Base-by-base conservation (phyloP, 2,888 invertebrate genomes). In the Agonopterix alstromeriana region DNA sequence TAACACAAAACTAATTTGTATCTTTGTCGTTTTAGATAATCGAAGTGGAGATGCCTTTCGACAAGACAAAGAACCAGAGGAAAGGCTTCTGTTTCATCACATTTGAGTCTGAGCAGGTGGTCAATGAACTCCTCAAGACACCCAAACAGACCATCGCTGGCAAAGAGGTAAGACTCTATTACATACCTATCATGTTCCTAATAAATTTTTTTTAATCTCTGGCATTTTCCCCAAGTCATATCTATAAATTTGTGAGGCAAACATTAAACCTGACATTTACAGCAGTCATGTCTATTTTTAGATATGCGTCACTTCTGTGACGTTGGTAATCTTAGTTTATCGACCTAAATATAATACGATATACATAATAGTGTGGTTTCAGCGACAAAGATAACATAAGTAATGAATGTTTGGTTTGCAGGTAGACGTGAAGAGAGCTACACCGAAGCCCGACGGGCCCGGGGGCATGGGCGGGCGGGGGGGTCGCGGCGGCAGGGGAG, bases 41-140 rank as follows among this genome's bases (percentile, higher is more conserved):
- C 54, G 97, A 98, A 70, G 94, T 98, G 50, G 98, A 98, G 86
- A 95, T 98, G 94, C 98, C 98, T 51, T 98, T 96, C 71, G 98
- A 98, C 82, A 98, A 98, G 86, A 94, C 95, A 79, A 98, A 98
- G 92, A 97, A 97, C 80, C 97, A 97, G 83, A 93, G 98, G 67
- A 96, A 98, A 90, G 97, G 96, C 53, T 98, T 98, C 91, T 98
- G 98, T 79, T 98, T 98, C 83, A 97, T 98, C 77, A 98, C 98
- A 60, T 98, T 98, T 73, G 98, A 98, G 77, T 96, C 96, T 35
- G 98, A 98, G 82, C 95, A 96, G 82, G 95, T 97, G 48, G 97
- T 97, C 35, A 96, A 96, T 70, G 97, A 97, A 78, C 90, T 97
- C 47, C 89, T 97, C 53, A 97, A 97, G 82, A 95, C 95, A 47